These are phyloP conservation scores for Mesoclemmys tuberculata DNA, from an alignment of 2,113 vertebrate species.

Conservation along the genomic window DNA sequence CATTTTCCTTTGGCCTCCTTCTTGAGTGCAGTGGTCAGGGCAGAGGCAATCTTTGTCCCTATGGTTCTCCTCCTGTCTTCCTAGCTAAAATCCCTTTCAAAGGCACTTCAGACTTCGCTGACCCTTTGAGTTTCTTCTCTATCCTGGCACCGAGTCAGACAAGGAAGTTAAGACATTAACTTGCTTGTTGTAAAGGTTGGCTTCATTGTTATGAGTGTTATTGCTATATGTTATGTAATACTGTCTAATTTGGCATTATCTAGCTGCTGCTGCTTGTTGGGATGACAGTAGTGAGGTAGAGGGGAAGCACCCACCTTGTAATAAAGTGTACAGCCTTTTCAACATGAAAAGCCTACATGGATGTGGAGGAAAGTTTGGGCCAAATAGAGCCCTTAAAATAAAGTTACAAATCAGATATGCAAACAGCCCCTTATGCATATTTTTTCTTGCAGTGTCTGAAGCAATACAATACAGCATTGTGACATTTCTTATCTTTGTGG, in stretches of 20 bases:
- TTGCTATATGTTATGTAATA: accelerated
- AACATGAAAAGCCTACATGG: neutral
- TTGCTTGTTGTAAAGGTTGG: neutral
- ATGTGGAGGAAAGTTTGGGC: too few relatives aligned
- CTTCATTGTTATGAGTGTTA: neutral
- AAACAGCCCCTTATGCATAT: neutral
- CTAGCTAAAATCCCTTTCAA: neutral
- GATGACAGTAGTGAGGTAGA: neutral
- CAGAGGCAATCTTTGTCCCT: neutral
- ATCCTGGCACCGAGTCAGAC: neutral
- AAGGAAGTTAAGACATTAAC: neutral
- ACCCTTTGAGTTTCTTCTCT: neutral
- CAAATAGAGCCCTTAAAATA: neutral
- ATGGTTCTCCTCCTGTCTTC: neutral
- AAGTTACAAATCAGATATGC: neutral
- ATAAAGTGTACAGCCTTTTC: neutral
- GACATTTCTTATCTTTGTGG: constrained; percentile 61
- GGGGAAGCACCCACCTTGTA: neutral
- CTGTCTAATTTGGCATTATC: neutral
- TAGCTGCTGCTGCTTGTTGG: neutral
- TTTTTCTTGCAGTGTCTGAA: neutral
- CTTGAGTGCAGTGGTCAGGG: neutral
- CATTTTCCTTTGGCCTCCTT: neutral
- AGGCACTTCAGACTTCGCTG: neutral
- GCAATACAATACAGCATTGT: neutral